phyloP scores from a whole-genome alignment of 2,797 vertebrate species.

The Bufotes viridis region DNA sequence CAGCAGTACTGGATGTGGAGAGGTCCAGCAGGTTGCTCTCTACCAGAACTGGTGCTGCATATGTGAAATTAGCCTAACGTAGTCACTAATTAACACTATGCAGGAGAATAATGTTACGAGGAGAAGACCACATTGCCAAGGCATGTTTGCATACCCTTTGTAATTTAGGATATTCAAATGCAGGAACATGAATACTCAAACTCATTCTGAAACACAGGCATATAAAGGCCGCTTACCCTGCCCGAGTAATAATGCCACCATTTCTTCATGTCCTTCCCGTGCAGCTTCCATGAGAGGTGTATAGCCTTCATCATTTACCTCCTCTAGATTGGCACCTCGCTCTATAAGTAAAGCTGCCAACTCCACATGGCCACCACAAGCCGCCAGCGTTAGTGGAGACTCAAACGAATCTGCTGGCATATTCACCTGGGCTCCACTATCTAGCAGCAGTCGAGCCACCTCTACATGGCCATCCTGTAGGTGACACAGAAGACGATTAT shows the following conservation, averaged over 20 bases:
- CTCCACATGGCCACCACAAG: conserved; percentile 82
- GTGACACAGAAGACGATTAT: not conserved
- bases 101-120: no score
- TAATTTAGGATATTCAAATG: no score
- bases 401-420: conserved; percentile 84
- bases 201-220: not conserved
- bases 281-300: conserved; percentile 83
- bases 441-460: conserved; percentile 81
- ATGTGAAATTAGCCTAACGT: no score
- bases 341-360: conserved; percentile 81
- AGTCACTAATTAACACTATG: no score
- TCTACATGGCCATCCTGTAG: conserved; percentile 81
- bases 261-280: conserved; percentile 82
- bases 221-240: conserved; percentile 74
- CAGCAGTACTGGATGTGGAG: no score
- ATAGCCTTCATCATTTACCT: conserved; percentile 83
- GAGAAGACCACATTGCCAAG: no score
- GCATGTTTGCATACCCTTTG: no score
- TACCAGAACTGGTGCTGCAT: no score
- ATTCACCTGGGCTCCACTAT: conserved; percentile 83
- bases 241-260: conserved; percentile 81
- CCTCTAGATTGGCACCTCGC: conserved; percentile 80
- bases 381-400: conserved; percentile 79
- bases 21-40: no score
- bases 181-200: no score